These are phyloP conservation scores for Jordanella pulchra DNA, from an alignment of 2,797 vertebrate species.

Conservation along the genomic window DNA sequence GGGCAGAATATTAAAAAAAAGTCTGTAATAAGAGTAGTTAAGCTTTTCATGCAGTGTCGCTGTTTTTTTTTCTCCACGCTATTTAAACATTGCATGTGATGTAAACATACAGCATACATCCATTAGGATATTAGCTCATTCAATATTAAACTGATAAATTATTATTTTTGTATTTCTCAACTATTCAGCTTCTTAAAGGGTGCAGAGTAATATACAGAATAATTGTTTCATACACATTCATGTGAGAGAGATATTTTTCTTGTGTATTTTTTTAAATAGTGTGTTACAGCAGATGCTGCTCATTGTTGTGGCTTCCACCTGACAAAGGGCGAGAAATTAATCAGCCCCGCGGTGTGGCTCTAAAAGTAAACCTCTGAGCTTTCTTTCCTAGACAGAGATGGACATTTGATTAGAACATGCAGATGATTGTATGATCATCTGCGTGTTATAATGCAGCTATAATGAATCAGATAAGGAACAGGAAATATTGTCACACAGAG, in stretches of 20 bases:
- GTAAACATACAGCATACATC: background rate
- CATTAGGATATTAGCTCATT: slow-evolving; percentile 7
- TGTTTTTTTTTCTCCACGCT: slow-evolving; percentile 3
- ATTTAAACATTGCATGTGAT: slow-evolving; percentile 9
- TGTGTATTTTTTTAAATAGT: slow-evolving; percentile 1
- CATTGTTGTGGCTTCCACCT: slow-evolving; percentile 34
- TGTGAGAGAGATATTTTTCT: slow-evolving; percentile 20
- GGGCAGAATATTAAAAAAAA: too few species aligned
- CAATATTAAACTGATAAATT: slow-evolving; percentile 26
- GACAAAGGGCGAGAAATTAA: slow-evolving; percentile 45
- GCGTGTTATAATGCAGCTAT: too few species aligned
- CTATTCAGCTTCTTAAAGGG: slow-evolving; percentile 23
- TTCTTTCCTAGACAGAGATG: slow-evolving; percentile 20
- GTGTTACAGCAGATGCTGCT: slow-evolving; percentile 44
- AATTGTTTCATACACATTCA: slow-evolving; percentile 1
- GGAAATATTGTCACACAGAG: background rate
- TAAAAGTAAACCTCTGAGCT: slow-evolving; percentile 53
- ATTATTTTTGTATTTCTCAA: slow-evolving; percentile 17
- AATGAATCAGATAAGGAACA: too few species aligned
- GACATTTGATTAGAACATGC: slow-evolving; percentile 18
- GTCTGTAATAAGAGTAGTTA: background rate
- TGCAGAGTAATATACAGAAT: background rate
- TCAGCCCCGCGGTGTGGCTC: slow-evolving; percentile 40
- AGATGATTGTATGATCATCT: background rate
- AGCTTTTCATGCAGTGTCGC: background rate